Percentiles rank a stretch among this genome's conserved stretches.
Evolutionary conservation across 2,888 invertebrate genomes (phyloP).

Genomic region (Tanytarsus gracilentus): DNA sequence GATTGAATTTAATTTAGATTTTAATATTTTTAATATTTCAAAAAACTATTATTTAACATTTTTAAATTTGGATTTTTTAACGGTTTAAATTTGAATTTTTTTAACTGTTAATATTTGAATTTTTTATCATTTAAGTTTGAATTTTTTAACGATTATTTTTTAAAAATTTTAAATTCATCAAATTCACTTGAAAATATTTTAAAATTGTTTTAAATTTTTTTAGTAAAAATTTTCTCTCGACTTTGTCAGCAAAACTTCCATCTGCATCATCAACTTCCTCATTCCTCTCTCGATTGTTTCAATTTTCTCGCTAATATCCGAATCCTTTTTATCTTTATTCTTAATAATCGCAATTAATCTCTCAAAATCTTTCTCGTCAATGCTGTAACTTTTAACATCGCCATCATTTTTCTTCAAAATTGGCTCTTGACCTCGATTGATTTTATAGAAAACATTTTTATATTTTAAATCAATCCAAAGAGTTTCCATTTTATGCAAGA

Average conservation of each 20-base stretch:
- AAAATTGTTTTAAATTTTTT: no score
- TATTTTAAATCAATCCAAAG: slow-evolving; percentile 6
- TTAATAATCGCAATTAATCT: slow-evolving; percentile 12
- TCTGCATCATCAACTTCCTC: background rate
- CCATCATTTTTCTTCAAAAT: slow-evolving; percentile 5
- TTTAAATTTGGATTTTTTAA: no score
- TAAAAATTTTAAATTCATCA: background rate
- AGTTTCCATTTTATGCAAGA: slow-evolving; percentile 24
- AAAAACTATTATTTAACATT: no score
- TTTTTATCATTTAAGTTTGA: no score
- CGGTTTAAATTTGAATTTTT: no score
- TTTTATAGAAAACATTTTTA: slow-evolving; percentile 19
- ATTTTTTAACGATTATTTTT: background rate
- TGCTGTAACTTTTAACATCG: background rate
- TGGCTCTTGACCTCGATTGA: slow-evolving; percentile 14
- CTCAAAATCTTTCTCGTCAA: slow-evolving; percentile 14
- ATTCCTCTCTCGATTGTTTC: background rate
- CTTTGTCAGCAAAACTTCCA: background rate
- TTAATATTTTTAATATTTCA: no score
- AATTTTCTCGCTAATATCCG: slow-evolving; percentile 9
- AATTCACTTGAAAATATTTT: no score
- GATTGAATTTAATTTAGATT: no score
- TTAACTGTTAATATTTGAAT: no score
- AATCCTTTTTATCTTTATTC: slow-evolving; percentile 11
- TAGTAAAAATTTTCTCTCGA: background rate